Conservation (phyloP, 2,113 vertebrate genomes). For the Odontesthes bonariensis region DNA sequence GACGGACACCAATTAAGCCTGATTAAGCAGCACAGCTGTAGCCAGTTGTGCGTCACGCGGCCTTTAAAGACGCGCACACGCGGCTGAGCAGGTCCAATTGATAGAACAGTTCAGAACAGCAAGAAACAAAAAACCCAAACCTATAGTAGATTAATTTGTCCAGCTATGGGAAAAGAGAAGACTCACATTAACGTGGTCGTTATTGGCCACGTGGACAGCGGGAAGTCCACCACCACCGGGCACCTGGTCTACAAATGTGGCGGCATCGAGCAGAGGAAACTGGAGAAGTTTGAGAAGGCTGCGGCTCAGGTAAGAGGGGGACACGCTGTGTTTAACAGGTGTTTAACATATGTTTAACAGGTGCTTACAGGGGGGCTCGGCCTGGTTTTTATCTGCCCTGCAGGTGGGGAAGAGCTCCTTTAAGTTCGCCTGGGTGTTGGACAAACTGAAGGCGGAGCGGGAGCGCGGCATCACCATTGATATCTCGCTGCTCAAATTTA, state of each 20-base stretch:
- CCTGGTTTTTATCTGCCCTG: accelerated
- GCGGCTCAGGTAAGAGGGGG: constrained; percentile 72
- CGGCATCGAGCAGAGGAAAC: constrained; percentile 79
- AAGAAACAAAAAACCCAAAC: not conserved
- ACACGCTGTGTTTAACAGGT: not conserved
- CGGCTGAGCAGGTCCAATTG: accelerated
- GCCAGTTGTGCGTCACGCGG: constrained; percentile 4
- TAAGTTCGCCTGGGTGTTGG: constrained; percentile 87
- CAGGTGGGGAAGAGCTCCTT: constrained; percentile 88
- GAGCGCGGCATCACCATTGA: constrained; percentile 88
- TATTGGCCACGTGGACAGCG: constrained; percentile 86
- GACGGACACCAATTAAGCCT: constrained; percentile 33
- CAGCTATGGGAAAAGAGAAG: constrained; percentile 77
- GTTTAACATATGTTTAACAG: too few relatives aligned
- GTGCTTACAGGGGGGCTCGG: not conserved
- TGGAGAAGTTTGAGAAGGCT: constrained; percentile 86
- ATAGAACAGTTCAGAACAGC: not conserved
- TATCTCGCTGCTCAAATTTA: constrained; percentile 84
- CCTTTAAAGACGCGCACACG: constrained; percentile 40
- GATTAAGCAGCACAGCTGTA: constrained; percentile 62
- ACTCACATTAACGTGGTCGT: constrained; percentile 84
- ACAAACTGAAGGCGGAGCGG: constrained; percentile 86
- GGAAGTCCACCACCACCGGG: constrained; percentile 85
- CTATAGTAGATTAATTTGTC: too few relatives aligned
- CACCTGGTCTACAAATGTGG: constrained; percentile 86